Evolutionary conservation across 2,113 vertebrate species (phyloP).

Genomic region (Channa argus): DNA sequence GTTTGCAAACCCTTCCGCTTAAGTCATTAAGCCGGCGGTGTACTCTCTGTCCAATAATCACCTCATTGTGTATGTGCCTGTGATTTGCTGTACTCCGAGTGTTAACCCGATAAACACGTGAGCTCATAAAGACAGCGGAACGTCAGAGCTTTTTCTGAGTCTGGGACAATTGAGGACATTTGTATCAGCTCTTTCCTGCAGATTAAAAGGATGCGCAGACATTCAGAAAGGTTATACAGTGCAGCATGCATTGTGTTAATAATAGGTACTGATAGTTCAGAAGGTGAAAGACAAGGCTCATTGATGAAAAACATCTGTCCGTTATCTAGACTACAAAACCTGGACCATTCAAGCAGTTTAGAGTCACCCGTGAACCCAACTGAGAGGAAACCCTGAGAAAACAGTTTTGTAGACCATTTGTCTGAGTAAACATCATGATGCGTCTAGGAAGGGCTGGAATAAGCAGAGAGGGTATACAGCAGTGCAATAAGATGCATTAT

Average conservation of each 20-base stretch:
- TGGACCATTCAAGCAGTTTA: too few relatives aligned
- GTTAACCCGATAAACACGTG: constrained; percentile 12
- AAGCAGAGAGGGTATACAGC: too few relatives aligned
- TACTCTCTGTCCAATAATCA: constrained; percentile 19
- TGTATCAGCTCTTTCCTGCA: constrained; percentile 2
- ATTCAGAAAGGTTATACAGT: background rate
- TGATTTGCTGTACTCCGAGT: background rate
- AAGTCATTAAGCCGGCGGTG: constrained; percentile 14
- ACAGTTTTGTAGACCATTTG: too few relatives aligned
- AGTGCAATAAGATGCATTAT: too few relatives aligned
- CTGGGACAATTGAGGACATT: constrained; percentile 12
- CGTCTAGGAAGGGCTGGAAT: too few relatives aligned
- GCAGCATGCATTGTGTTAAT: background rate
- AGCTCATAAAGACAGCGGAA: constrained; percentile 18
- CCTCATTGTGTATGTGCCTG: constrained; percentile 25
- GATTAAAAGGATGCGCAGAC: background rate
- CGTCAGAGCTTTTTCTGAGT: constrained; percentile 5
- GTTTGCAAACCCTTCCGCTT: constrained; percentile 35
- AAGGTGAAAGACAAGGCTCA: too few relatives aligned
- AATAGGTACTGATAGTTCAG: background rate
- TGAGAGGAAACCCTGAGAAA: too few relatives aligned
- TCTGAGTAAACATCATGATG: too few relatives aligned
- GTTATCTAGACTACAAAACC: too few relatives aligned
- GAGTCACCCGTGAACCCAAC: too few relatives aligned
- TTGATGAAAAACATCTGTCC: too few relatives aligned